phyloP scores from a whole-genome alignment of 2,113 vertebrate species.

The Boleophthalmus pectinirostris region DNA sequence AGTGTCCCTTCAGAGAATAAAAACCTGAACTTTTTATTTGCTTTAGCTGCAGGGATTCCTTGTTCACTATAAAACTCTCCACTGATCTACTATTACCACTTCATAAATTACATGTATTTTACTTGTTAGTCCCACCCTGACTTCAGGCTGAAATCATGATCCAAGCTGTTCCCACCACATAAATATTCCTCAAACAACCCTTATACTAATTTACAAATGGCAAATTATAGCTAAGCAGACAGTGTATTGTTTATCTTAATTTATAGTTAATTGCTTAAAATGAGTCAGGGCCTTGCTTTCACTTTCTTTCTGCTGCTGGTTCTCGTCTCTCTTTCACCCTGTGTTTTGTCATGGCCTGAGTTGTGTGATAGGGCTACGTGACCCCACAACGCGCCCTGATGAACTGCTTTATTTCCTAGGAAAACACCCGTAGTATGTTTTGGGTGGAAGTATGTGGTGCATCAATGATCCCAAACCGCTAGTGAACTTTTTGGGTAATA shows the following conservation, averaged over 20 bases:
- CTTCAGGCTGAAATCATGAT: constrained; percentile 41
- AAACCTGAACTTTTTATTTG: not conserved
- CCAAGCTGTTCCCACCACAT: constrained; percentile 27
- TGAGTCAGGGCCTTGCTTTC: constrained; percentile 54
- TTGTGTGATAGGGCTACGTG: constrained; percentile 33
- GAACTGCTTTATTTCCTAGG: constrained; percentile 49
- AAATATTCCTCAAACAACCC: constrained; percentile 18
- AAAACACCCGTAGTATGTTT: constrained; percentile 46
- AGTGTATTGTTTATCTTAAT: constrained; percentile 20
- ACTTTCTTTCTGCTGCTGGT: constrained; percentile 49
- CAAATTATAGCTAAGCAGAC: constrained; percentile 22
- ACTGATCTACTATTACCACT: not conserved
- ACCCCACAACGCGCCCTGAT: constrained; percentile 30
- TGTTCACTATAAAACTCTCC: not conserved
- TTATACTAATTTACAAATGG: constrained; percentile 16
- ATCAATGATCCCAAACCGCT: constrained; percentile 29
- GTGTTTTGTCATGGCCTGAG: constrained; percentile 58
- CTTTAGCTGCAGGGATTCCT: not conserved
- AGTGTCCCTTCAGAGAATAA: too few relatives aligned
- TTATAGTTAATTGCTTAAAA: constrained; percentile 12
- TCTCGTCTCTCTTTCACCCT: constrained; percentile 44
- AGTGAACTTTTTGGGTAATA: constrained; percentile 43
- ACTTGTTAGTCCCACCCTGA: constrained; percentile 9
- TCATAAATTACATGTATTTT: constrained; percentile 1
- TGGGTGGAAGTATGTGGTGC: constrained; percentile 18